These are phyloP conservation scores for Ammospiza maritima DNA, from an alignment of 2,797 vertebrate genomes.

Conservation along the genomic window DNA sequence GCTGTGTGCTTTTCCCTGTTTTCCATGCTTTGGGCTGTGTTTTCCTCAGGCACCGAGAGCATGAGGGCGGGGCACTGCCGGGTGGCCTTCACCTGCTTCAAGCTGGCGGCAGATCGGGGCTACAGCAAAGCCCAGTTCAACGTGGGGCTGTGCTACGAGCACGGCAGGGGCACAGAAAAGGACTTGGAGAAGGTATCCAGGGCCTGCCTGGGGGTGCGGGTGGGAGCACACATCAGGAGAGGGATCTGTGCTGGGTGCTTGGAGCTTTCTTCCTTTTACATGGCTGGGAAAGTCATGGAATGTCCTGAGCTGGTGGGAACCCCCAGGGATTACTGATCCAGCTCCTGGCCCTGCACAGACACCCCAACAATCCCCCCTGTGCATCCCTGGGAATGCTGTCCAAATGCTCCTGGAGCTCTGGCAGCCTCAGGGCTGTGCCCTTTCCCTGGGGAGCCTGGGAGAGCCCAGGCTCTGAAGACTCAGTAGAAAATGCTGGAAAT, in stretches of 20 bases:
- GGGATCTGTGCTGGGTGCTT: background rate
- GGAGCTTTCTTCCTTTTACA: background rate
- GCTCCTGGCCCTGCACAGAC: background rate
- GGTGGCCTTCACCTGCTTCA: conserved; percentile 87
- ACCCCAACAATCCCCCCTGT: background rate
- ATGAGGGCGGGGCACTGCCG: conserved; percentile 75
- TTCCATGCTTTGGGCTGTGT: background rate
- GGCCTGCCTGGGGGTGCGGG: background rate
- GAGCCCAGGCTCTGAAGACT: background rate
- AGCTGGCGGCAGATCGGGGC: conserved; percentile 84
- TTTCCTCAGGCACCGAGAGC: conserved; percentile 84
- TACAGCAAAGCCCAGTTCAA: conserved; percentile 96
- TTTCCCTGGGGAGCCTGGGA: background rate
- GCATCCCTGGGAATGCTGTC: accelerated
- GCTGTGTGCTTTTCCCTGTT: background rate
- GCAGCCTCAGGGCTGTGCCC: background rate
- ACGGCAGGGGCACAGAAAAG: conserved; percentile 84
- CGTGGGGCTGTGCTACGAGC: conserved; percentile 89
- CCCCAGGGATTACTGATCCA: background rate
- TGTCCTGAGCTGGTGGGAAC: background rate
- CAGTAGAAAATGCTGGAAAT: background rate
- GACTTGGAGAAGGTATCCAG: conserved; percentile 82
- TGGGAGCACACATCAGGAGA: background rate
- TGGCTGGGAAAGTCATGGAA: background rate
- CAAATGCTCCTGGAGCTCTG: background rate